Conservation (phyloP, 2,888 invertebrate species). For the Orgyia antiqua region DNA sequence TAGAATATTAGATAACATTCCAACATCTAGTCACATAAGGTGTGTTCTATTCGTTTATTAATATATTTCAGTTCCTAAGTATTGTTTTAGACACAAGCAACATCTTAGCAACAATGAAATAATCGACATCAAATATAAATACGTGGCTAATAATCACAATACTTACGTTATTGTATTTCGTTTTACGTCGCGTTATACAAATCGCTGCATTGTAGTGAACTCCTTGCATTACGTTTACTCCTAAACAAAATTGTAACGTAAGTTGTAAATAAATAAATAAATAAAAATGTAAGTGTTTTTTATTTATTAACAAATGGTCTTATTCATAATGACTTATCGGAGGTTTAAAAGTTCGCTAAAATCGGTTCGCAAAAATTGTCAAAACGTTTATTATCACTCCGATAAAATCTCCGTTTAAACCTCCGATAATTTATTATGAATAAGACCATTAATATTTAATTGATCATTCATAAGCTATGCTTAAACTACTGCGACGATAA, state of each 20-base stretch:
- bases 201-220: conserved; percentile 46
- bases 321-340: no score
- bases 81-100: conserved; percentile 21
- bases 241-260: conserved; percentile 50
- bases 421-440: no score
- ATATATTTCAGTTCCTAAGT: conserved; percentile 25
- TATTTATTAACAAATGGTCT: no score
- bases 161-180: conserved; percentile 25
- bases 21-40: conserved; percentile 60
- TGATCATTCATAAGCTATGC: no score
- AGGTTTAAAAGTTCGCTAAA: no score
- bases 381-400: no score
- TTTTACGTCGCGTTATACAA: conserved; percentile 45
- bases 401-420: no score
- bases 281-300: no score
- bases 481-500: no score
- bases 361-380: no score
- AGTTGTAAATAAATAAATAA: conserved; percentile 62
- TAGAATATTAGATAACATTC: conserved; percentile 58
- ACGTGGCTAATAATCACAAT: conserved; percentile 20
- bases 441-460: no score
- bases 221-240: no score
- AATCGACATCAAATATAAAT: conserved; percentile 9
- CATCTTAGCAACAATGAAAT: neutral
- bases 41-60: conserved; percentile 35